Conservation (phyloP, 1,140 invertebrate species). For the Drosophila mojavensis region DNA sequence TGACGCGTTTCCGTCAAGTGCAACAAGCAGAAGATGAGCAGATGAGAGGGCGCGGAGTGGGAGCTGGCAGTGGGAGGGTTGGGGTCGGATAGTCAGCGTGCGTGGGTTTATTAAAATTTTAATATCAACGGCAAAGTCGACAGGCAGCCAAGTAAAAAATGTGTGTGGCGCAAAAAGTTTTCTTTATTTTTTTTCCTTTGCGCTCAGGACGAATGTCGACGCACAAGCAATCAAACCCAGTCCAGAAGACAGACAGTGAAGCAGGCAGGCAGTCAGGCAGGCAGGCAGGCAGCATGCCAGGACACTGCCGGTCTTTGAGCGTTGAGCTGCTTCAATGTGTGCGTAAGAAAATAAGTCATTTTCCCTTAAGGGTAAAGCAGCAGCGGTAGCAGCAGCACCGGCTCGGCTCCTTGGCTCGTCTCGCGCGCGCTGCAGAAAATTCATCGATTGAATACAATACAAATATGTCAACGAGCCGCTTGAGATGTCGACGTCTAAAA, state of each 20-base stretch:
- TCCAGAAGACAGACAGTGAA: slow-evolving; percentile 7
- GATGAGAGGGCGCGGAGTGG: not conserved
- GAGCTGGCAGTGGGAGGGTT: not conserved
- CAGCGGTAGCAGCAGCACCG: slow-evolving; percentile 13
- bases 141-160: slow-evolving; percentile 78
- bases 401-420: slow-evolving; percentile 2
- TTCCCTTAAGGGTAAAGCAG: slow-evolving; percentile 68
- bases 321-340: slow-evolving; percentile 71
- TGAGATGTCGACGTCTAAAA: slow-evolving; percentile 73
- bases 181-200: slow-evolving; percentile 11
- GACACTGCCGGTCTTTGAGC: slow-evolving; percentile 37
- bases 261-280: not conserved
- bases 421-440: slow-evolving; percentile 60
- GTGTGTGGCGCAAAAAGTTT: slow-evolving; percentile 62
- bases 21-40: slow-evolving; percentile 62
- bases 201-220: slow-evolving; percentile 65
- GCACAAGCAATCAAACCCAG: slow-evolving; percentile 55
- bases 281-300: slow-evolving; percentile 48
- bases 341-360: slow-evolving; percentile 82
- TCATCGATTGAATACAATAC: slow-evolving; percentile 82
- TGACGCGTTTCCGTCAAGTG: slow-evolving; percentile 81
- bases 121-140: slow-evolving; percentile 78
- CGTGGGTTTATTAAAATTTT: slow-evolving; percentile 81
- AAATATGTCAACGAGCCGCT: slow-evolving; percentile 82
- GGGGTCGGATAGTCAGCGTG: slow-evolving; percentile 52